Evolutionary conservation across 2,113 vertebrate genomes (phyloP), one percentile per base, ranked within the genome.

Genomic region (Ctenomys sociabilis): DNA sequence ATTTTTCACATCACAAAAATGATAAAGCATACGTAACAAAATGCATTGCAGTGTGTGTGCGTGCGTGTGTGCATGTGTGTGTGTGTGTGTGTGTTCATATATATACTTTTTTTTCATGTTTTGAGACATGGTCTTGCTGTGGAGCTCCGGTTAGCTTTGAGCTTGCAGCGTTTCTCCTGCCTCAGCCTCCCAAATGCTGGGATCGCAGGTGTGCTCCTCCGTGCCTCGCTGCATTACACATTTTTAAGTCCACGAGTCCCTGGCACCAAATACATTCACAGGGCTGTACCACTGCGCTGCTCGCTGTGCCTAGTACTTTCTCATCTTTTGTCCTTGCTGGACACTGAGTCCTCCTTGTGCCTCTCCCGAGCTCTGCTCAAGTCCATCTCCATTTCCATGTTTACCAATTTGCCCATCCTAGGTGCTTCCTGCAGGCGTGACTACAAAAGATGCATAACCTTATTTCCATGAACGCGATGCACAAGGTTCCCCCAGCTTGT

Each of bases 251-350:
- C 14, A 3, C 12, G 12, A 24, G 5, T 45, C 12, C 2, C 4
- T 3, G 72, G 45, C 7, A 4, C 37, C 11, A 0, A 64, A 4
- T 49, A 45, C 4, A n/a, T 9, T 12, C 45, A 21, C 63, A 0
- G 0, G 0, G 28, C 10, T 6, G 10, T 22, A 16, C 17, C 6
- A 5, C 35, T 40, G 0, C 5, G 54, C 3, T 12, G n/a, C 0
- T 28, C 0, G 0, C 21, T 40, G 1, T 30, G n/a, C 43, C 86
- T 40, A 54, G 32, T 52, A 21, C 21, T 35, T 13, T 54, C 26
- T 32, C 57, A 26, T 21, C 64, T 32, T 64, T n/a, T 3, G 22
- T 11, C 57, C 30, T 28, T 49, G 0, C 16, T 28, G 11, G 45
- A 59, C 80, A 3, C 78, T 4, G 0, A 11, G 2, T 30, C 21